Percentiles rank a stretch among this genome's conserved stretches.
phyloP scores from a whole-genome alignment of 1,140 invertebrate genomes.

The Goniozus legneri region DNA sequence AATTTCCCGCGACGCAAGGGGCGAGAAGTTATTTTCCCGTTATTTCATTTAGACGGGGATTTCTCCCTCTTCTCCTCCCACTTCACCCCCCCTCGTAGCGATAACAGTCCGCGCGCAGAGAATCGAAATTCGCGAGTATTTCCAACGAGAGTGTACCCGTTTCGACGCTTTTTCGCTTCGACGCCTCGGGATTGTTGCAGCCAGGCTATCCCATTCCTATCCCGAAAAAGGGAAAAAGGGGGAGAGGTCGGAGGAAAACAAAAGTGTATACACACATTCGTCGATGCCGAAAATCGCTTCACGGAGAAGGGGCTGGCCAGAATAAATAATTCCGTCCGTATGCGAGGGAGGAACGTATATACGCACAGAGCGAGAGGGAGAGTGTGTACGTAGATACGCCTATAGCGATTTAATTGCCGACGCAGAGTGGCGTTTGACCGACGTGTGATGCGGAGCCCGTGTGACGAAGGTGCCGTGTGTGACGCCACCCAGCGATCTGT shows the following conservation, averaged over 20 bases:
- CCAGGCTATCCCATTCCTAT: too few relatives aligned
- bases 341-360: neutral
- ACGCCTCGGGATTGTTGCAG: too few relatives aligned
- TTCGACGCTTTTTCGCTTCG: too few relatives aligned
- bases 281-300: conserved; percentile 28
- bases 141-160: too few relatives aligned
- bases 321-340: conserved; percentile 32
- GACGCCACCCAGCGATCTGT: conserved; percentile 27
- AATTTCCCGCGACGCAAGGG: too few relatives aligned
- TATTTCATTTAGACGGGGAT: too few relatives aligned
- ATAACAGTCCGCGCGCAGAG: too few relatives aligned
- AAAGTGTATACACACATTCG: conserved; percentile 27
- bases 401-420: conserved; percentile 40
- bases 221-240: neutral
- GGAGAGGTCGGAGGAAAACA: conserved; percentile 17
- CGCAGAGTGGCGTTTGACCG: conserved; percentile 41
- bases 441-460: conserved; percentile 41
- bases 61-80: too few relatives aligned
- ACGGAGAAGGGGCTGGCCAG: conserved; percentile 14
- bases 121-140: too few relatives aligned
- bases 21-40: too few relatives aligned
- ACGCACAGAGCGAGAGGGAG: neutral
- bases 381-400: conserved; percentile 13
- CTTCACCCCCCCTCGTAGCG: too few relatives aligned
- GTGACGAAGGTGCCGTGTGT: conserved; percentile 27